Conservation (phyloP, 2,888 invertebrate species). For the Cyaniris semiargus region DNA sequence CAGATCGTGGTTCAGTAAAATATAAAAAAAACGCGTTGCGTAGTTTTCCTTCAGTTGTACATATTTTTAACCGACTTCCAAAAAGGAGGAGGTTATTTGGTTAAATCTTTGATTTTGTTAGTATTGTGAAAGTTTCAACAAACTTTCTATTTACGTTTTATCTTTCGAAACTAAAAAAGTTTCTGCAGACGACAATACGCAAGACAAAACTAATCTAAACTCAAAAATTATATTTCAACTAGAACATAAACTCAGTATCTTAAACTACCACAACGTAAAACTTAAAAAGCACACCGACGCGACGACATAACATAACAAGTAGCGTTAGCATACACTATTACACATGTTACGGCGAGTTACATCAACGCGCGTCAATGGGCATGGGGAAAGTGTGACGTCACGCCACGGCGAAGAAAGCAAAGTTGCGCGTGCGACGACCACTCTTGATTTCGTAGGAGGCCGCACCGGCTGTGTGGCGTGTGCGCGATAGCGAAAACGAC, state of each 20-base stretch:
- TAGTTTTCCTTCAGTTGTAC: neutral
- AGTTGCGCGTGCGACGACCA: constrained; percentile 68
- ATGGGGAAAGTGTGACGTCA: constrained; percentile 76
- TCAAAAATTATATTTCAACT: neutral
- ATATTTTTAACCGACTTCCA: too few species aligned
- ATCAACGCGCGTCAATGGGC: constrained; percentile 66
- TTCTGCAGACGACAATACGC: neutral
- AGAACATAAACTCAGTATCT: neutral
- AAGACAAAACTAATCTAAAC: neutral
- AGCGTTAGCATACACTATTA: constrained; percentile 49
- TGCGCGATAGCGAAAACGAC: constrained; percentile 77
- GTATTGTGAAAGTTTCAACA: too few species aligned
- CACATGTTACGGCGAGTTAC: constrained; percentile 63
- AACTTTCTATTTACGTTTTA: neutral
- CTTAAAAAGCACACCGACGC: constrained; percentile 33
- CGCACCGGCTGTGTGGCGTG: constrained; percentile 68
- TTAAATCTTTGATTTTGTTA: neutral
- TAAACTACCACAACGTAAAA: neutral
- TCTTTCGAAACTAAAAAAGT: neutral
- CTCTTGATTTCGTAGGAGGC: constrained; percentile 74
- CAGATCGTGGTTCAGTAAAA: neutral
- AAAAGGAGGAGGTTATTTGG: too few species aligned
- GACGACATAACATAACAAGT: constrained; percentile 38
- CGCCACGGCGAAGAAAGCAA: constrained; percentile 73
- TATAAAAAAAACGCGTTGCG: neutral